phyloP scores from a whole-genome alignment of 2,888 invertebrate genomes.

The Tenthredo notha region DNA sequence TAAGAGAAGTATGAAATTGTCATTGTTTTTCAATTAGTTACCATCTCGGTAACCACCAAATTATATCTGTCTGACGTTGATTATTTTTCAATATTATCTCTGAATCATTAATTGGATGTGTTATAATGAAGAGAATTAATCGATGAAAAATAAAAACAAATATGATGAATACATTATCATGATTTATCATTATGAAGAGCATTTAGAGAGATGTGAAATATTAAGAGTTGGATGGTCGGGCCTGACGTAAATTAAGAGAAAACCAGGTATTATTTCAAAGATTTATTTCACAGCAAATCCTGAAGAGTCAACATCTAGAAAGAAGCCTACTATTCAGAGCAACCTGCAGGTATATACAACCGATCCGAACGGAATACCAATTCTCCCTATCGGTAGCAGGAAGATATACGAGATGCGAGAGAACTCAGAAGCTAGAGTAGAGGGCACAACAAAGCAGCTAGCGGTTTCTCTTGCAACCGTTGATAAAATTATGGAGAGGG shows the following conservation, averaged over 20 bases:
- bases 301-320: background rate
- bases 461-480: background rate
- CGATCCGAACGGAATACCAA: background rate
- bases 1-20: background rate
- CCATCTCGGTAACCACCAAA: background rate
- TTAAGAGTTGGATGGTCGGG: slow-evolving; percentile 7
- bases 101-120: background rate
- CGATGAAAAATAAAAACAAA: background rate
- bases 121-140: background rate
- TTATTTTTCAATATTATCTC: background rate
- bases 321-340: background rate
- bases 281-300: slow-evolving; percentile 31
- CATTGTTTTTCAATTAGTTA: background rate
- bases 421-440: background rate
- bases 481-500: background rate
- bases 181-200: background rate
- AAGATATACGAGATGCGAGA: background rate
- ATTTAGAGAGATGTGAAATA: background rate
- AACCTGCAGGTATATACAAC: slow-evolving; percentile 6
- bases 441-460: background rate
- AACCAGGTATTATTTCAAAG: background rate
- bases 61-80: background rate
- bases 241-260: slow-evolving; percentile 13
- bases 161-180: background rate
- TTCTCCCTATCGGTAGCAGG: background rate